Conservation (phyloP, 2,113 vertebrate genomes). For the Coryphaenoides rupestris region DNA sequence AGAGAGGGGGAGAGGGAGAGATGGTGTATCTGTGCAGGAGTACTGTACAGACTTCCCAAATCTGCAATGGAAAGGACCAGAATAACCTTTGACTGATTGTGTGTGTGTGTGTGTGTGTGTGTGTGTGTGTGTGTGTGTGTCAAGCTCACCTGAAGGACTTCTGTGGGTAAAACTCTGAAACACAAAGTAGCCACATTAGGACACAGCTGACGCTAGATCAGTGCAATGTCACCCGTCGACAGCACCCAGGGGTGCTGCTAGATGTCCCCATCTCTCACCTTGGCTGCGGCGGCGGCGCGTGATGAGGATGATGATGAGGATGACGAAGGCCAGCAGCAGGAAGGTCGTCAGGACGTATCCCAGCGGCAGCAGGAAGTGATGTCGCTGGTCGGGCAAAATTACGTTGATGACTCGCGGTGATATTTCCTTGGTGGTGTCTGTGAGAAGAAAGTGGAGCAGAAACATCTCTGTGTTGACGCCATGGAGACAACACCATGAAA, state of each 20-base stretch:
- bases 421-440: conserved; percentile 75
- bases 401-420: conserved; percentile 85
- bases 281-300: conserved; percentile 69
- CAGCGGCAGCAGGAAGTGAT: conserved; percentile 88
- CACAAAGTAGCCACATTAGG: conserved; percentile 5
- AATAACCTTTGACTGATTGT: too few species aligned
- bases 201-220: background rate
- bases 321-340: conserved; percentile 81
- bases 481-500: too few species aligned
- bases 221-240: background rate
- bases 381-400: conserved; percentile 81
- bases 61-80: too few species aligned
- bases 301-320: conserved; percentile 79
- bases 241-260: background rate
- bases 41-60: too few species aligned
- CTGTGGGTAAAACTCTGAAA: conserved; percentile 48
- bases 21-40: background rate
- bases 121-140: background rate
- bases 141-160: conserved; percentile 48
- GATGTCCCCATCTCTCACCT: conserved; percentile 64
- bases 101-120: background rate
- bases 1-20: too few species aligned
- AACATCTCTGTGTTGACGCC: too few species aligned
- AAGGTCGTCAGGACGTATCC: conserved; percentile 86
- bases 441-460: conserved; percentile 16